Conservation (phyloP, 2,888 invertebrate genomes). For the Dromius quadrimaculatus region DNA sequence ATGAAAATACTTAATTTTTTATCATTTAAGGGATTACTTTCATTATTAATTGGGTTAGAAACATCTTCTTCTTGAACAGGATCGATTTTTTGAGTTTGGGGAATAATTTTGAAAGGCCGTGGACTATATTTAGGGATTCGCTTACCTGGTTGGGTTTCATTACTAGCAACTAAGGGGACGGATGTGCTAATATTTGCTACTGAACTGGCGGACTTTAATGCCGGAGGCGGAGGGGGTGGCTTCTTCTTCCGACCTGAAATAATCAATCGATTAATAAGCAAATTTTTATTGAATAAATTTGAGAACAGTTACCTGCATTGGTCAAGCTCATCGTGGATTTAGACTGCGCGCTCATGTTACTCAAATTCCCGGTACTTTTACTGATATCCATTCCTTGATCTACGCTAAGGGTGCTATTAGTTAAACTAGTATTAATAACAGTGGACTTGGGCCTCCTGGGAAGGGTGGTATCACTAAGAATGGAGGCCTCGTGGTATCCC, state of each 20-base stretch:
- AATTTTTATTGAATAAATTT: not conserved
- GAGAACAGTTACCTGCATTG: slow-evolving; percentile 60
- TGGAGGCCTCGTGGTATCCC: slow-evolving; percentile 79
- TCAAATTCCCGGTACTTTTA: slow-evolving; percentile 63
- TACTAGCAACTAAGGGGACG: slow-evolving; percentile 63
- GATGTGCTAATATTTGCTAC: slow-evolving; percentile 58
- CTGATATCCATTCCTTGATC: slow-evolving; percentile 56
- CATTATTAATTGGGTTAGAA: slow-evolving; percentile 13
- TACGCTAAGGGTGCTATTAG: slow-evolving; percentile 30
- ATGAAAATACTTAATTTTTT: slow-evolving; percentile 63
- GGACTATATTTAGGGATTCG: slow-evolving; percentile 36
- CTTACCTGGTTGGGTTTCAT: slow-evolving; percentile 57
- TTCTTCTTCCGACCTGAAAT: slow-evolving; percentile 71
- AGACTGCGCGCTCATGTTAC: slow-evolving; percentile 63
- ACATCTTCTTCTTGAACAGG: slow-evolving; percentile 36
- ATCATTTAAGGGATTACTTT: slow-evolving; percentile 8
- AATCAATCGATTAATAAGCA: slow-evolving; percentile 49
- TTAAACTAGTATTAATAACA: slow-evolving; percentile 56
- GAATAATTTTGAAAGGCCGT: slow-evolving; percentile 39
- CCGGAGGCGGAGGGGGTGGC: slow-evolving; percentile 70
- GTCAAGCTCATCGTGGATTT: slow-evolving; percentile 65
- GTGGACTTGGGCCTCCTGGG: slow-evolving; percentile 63
- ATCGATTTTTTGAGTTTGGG: slow-evolving; percentile 14
- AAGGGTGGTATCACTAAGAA: slow-evolving; percentile 70
- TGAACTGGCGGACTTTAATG: slow-evolving; percentile 60